Base-by-base conservation (phyloP, 30 jellyfish, hydroid and myxozoan species). In the Aurelia sp. region DNA sequence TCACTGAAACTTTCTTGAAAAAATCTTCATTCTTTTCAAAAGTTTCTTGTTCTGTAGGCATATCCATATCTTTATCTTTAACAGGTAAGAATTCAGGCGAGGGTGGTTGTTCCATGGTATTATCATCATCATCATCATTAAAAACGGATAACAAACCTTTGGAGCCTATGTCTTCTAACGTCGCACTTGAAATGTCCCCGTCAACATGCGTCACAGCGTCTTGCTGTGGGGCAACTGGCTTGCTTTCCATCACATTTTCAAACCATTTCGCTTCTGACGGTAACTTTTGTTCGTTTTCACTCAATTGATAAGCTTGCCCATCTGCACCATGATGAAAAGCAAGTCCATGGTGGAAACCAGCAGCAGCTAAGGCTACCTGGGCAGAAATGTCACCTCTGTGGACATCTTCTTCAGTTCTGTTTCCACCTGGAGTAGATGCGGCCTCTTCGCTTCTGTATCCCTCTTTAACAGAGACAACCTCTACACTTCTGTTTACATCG, bases 81-180 rank as follows among this genome's bases (percentile, higher is more conserved):
- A 52, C 73, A 44, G 85, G 85, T 61, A 82, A 69, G 62, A 82
- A 82, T 65, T 82, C 92, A 15, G 92, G 92, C 31, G 92, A 82
- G 11, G 85, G 92, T 17, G 92, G 86, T 59, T 41, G 62, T 53
- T 82, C 92, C 3, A 71, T 19, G 73, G 3, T 18, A 20, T 66
- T 84, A 48, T 20, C 9, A 16, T 57, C 67, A 27, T 27, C 33
- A 27, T 27, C 33, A 44, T 44, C 10, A 44, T 10, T 44, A 44
- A 44, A 44, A 13, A 44, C 55, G 8, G 55, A 44, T 9, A 44
- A 44, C 55, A 44, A 44, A 6, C 55, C 55, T 44, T 44, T 44
- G 55, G 55, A 3, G 1, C 15, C 10, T 44, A 7, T 44, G 3
- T 44, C 55, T 44, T 44, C 16, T 13, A 44, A 10, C 55, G 8